Percentiles rank a stretch among this genome's conserved stretches.
These are phyloP conservation scores for Carassius carassius DNA, from an alignment of 2,113 vertebrate genomes.

Conservation along the genomic window DNA sequence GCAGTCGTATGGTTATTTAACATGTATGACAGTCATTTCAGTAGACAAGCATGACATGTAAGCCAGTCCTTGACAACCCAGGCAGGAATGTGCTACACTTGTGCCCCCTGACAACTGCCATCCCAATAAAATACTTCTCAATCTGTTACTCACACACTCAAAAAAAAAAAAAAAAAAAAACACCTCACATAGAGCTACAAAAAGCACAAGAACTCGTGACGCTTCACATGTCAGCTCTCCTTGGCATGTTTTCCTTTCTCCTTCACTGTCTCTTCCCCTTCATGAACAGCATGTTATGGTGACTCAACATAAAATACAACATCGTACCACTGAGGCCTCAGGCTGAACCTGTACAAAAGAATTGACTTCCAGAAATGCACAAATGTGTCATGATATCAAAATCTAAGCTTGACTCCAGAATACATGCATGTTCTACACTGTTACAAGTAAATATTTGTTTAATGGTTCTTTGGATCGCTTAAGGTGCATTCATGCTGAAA, in stretches of 20 bases:
- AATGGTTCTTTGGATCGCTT: not conserved
- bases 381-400: too few relatives aligned
- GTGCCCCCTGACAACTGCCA: constrained; percentile 21
- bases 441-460: too few relatives aligned
- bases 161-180: not conserved
- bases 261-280: not conserved
- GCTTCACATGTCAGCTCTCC: not conserved
- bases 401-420: not conserved
- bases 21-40: constrained; percentile 29
- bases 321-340: not conserved
- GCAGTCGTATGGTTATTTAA: constrained; percentile 24
- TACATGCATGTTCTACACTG: too few relatives aligned
- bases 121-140: constrained; percentile 26
- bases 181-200: not conserved
- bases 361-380: not conserved
- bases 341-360: not conserved
- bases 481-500: not conserved
- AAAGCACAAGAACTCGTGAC: not conserved
- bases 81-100: constrained; percentile 24
- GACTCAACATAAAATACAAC: constrained; percentile 16
- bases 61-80: constrained; percentile 23
- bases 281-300: not conserved
- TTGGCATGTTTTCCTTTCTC: constrained; percentile 5
- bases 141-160: not conserved
- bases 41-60: constrained; percentile 32